Evolutionary conservation across 2,113 vertebrate genomes (phyloP).

Genomic region (Silurus meridionalis): DNA sequence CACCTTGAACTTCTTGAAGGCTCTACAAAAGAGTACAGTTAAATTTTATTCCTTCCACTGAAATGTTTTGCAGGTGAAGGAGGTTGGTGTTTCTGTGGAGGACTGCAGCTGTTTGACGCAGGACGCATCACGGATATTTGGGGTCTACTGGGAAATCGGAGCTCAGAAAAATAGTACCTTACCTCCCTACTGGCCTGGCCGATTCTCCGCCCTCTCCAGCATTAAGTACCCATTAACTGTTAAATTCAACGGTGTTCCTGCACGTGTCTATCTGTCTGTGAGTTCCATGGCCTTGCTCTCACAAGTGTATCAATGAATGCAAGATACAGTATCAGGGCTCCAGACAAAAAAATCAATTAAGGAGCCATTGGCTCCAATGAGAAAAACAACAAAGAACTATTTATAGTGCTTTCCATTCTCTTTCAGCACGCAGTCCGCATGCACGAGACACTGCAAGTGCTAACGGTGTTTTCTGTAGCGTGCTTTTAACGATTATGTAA

Average conservation of each 20-base stretch:
- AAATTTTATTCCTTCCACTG: neutral
- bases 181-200: slow-evolving; percentile 70
- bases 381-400: no score
- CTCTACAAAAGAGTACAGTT: neutral
- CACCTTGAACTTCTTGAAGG: neutral
- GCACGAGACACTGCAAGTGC: no score
- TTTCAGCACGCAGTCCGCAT: no score
- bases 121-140: slow-evolving; percentile 73
- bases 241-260: slow-evolving; percentile 74
- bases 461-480: no score
- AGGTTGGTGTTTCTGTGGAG: slow-evolving; percentile 72
- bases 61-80: slow-evolving; percentile 72
- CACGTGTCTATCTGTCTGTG: slow-evolving; percentile 77
- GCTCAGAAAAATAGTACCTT: slow-evolving; percentile 59
- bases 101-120: slow-evolving; percentile 79
- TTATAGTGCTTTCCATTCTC: no score
- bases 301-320: slow-evolving; percentile 41
- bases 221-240: slow-evolving; percentile 67
- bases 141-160: slow-evolving; percentile 71
- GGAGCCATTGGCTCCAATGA: no score
- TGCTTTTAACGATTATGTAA: no score
- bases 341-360: no score
- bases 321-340: no score
- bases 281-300: slow-evolving; percentile 57
- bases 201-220: slow-evolving; percentile 72